phyloP scores from a whole-genome alignment of 2,888 invertebrate genomes.

The Lamellibrachia columna region DNA sequence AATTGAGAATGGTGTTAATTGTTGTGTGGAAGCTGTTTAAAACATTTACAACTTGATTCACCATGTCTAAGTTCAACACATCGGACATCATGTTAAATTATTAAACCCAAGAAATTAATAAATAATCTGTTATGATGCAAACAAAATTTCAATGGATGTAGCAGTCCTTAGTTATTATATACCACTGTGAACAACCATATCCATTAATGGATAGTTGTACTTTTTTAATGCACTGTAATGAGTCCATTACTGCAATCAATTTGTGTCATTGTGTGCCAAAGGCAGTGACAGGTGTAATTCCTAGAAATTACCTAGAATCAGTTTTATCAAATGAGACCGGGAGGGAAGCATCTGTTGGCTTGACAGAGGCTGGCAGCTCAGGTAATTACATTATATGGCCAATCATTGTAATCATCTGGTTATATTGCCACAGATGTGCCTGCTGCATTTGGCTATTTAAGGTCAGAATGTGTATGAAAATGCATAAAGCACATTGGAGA shows the following conservation, averaged over 20 bases:
- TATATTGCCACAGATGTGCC: neutral
- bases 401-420: neutral
- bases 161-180: neutral
- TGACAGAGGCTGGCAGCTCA: neutral
- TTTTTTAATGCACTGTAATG: neutral
- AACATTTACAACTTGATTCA: no score
- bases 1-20: no score
- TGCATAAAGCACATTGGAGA: neutral
- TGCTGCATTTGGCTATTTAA: neutral
- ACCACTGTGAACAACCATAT: neutral
- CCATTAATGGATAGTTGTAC: neutral
- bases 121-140: no score
- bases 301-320: neutral
- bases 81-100: no score
- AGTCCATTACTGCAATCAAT: neutral
- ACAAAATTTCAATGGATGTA: no score
- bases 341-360: neutral
- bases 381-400: neutral
- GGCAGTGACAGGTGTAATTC: neutral
- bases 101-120: no score
- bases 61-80: no score
- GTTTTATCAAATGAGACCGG: neutral
- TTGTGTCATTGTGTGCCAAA: neutral
- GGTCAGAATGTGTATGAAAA: neutral
- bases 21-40: no score